Base-by-base conservation (phyloP, 2,888 invertebrate genomes). In the Lycia hirtaria region DNA sequence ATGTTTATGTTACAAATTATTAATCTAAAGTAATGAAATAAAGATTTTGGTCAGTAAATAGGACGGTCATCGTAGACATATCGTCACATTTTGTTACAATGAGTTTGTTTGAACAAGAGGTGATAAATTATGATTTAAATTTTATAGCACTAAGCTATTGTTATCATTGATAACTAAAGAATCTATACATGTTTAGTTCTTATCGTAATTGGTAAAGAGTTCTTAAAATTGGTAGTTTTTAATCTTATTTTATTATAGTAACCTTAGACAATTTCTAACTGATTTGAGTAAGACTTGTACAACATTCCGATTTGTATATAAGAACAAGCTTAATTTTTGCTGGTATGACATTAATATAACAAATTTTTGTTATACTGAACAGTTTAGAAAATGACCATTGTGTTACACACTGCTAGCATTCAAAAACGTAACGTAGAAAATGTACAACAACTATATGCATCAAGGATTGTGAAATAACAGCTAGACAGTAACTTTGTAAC, bases 321-420 rank as follows among this genome's bases (percentile, higher is more conserved):
- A 26, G 10, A 10, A 15, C 3, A 26, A 15, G 1, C 4, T 22
- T 38, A 17, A 20, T 2, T 12, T 12, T 19, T 20, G 3, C 5
- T 44, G 7, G n/a, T 44, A 20, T 26, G 26, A 41, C 10, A 24
- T 20, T 26, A 24, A 45, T 19, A 32, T 5, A 47, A 35, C 22
- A 35, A 35, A 47, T 22, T 15, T n/a, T n/a, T n/a, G n/a, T n/a
- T 2, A 10, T n/a, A n/a, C n/a, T n/a, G 24, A 35, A 35, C 24
- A 24, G 24, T 22, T 15, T 24, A 47, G 35, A 24, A 35, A 35
- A 47, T 10, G 3, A n/a, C 15, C 22, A 4, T 24, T 22, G 9
- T 47, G 22, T 22, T n/a, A 61, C 44, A 78, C 76, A 80, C 77
- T 78, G 77, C 85, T 88, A 87, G 85, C 87, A 77, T 82, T 81